Evolutionary conservation across 2,113 vertebrate species (phyloP), one percentile per base, ranked within the genome.

Genomic region (Triplophysa siluroides): DNA sequence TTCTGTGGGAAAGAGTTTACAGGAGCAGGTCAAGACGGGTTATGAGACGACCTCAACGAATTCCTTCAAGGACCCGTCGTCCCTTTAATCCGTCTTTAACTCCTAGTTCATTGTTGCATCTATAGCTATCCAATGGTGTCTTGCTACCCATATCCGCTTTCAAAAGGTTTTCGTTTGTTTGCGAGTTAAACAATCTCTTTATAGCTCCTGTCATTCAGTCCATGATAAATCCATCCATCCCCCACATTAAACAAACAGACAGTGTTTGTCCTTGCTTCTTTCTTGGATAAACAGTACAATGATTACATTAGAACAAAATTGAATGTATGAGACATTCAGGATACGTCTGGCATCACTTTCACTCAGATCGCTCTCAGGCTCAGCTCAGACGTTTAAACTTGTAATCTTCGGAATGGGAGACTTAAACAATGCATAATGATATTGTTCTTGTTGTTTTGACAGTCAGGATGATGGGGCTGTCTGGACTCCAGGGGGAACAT

Each of bases 11-110:
- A 56, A 66, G 56, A 81, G 85, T 72, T 83, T 38, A 69, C 77
- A 81, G 52, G 70, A 75, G 24, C 12, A 88, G 87, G 88, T 88
- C 87, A 89, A 81, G 79, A 72, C 52, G 74, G 88, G 89, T 89
- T 90, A 86, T 67, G 85, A 83, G 86, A 90, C 77, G 80, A 68
- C 83, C 62, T 81, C 81, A 77, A 45, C 72, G 84, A 82, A 88
- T 86, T 65, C 24, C 67, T 81, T 45, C 23, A 69, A 65, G 84
- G 66, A 74, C 52, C 8, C 14, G 23, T 68, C 69, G 41, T 54
- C 43, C 50, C 1, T 61, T 58, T 64, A 24, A 26, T 75, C 47
- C 67, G 24, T 56, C 3, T 23, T 58, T 58, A 43, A 56, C 5
- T 58, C 26, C 63, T 71, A 68, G 26, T 77, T 23, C 10, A 47